phyloP scores from a whole-genome alignment of 2,797 vertebrate species.

The Acanthornis magna region DNA sequence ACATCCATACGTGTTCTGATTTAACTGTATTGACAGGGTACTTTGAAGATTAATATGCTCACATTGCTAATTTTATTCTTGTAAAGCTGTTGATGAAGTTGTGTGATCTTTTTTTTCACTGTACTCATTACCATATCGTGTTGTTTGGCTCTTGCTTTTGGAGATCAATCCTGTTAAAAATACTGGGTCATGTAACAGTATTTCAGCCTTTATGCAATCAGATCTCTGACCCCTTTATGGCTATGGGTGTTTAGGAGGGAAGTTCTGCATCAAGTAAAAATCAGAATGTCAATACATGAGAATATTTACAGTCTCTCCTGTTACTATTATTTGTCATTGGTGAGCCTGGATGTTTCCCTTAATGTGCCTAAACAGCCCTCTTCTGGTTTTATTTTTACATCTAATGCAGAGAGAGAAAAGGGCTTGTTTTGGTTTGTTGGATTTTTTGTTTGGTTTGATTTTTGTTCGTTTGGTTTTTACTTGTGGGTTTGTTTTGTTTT shows the following conservation, averaged over 20 bases:
- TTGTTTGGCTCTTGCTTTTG: neutral
- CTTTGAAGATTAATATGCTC: neutral
- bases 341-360: neutral
- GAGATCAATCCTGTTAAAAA: neutral
- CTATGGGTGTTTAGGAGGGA: neutral
- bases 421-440: neutral
- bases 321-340: accelerated
- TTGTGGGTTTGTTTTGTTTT: neutral
- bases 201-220: neutral
- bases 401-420: neutral
- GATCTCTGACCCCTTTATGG: neutral
- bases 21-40: neutral
- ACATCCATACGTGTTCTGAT: neutral
- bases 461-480: neutral
- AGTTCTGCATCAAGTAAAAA: neutral
- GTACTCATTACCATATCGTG: neutral
- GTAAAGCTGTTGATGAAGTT: neutral
- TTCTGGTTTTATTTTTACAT: neutral
- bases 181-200: neutral
- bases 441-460: neutral
- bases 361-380: neutral
- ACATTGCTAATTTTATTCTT: neutral
- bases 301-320: neutral
- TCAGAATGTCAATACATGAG: neutral
- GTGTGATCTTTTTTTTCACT: neutral